Base-by-base conservation (phyloP, 2,113 vertebrate genomes). In the Grammomys dolichurus region DNA sequence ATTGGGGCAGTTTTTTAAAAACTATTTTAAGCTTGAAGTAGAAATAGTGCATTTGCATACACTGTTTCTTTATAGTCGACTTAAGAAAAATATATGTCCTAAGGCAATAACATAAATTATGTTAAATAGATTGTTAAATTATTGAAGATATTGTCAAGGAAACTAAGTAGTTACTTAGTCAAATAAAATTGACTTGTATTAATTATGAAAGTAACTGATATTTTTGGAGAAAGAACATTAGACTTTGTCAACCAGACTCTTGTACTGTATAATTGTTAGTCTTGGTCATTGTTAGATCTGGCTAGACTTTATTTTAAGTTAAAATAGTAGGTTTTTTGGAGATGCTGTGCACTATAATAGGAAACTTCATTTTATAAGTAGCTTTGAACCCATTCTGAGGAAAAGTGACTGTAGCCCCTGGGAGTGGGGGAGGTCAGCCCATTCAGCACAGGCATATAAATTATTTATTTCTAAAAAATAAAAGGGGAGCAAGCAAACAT, bases 1-100 rank as follows among this genome's bases (percentile, higher is more conserved):
- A 11, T 81, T 56, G 54, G 73, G 94, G 19, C 33, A 91, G 82
- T 84, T 93, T 95, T 87, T 31, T n/a, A 93, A 93, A 87, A 93
- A 46, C 80, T 80, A 87, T 78, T 92, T 86, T 31, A 63, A 90
- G 8, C 48, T 33, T 67, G 56, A 87, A 94, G 54, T 13, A 77
- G 14, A 91, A 87, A 73, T 58, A 31, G 26, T 26, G 12, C 9
- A 85, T 40, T 73, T 88, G 24, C 5, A 48, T 82, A 40, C 36
- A 22, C 19, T 48, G 20, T 46, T 78, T 91, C 85, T 63, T 89
- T 19, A 46, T 11, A 84, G 31, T 16, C 81, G 60, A 91, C 12
- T 63, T 48, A 36, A 22, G 58, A 94, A 93, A 13, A 12, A 89
- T 78, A 70, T 6, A n/a, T 31, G 58, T 7, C 19, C 36, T 19